Base-by-base conservation (phyloP, 2,797 vertebrate species). In the Anniella stebbinsi region DNA sequence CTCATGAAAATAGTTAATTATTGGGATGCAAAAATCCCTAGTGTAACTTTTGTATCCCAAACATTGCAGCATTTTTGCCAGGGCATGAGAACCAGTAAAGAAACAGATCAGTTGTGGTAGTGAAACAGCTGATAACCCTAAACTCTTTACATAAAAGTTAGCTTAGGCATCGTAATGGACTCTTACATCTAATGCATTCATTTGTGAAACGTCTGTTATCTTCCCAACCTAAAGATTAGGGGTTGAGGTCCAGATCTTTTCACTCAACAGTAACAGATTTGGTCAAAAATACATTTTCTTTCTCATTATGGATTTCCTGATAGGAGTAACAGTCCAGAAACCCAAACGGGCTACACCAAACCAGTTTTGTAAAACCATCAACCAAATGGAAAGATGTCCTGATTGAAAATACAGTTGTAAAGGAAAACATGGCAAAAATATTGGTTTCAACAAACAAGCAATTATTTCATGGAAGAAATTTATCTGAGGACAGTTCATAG, bases 41-140 rank as follows among this genome's bases (percentile, higher is more conserved):
- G 69, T 66, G 17, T 75, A 9, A 66, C 80, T 48, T 90, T 81
- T 72, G 67, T 45, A 30, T 67, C n/a, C 84, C 41, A 82, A 41
- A 82, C 10, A 54, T 75, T 57, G 84, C 77, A 90, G 89, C 89
- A 76, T 90, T 30, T 90, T 82, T 82, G 25, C 60, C 69, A 90
- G 89, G 84, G 77, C 84, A 36, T 7, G n/a, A 81, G 41, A 82
- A n/a, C 23, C 23, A 30, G 51, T 38, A 80, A 30, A 81, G 67
- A 81, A 80, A 86, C 11, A 9, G 41, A 33, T 66, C 48, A 60
- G n/a, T 38, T 23, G 1, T 60, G 75, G 36, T 30, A 80, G 23
- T 80, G 30, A 80, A 48, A 75, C n/a, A 18, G 21, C 41, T 8
- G 18, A 41, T 30, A 11, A 82, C 30, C 21, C 48, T 11, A 21